Conservation (phyloP, 2,797 vertebrate species). For the Cossypha caffra region DNA sequence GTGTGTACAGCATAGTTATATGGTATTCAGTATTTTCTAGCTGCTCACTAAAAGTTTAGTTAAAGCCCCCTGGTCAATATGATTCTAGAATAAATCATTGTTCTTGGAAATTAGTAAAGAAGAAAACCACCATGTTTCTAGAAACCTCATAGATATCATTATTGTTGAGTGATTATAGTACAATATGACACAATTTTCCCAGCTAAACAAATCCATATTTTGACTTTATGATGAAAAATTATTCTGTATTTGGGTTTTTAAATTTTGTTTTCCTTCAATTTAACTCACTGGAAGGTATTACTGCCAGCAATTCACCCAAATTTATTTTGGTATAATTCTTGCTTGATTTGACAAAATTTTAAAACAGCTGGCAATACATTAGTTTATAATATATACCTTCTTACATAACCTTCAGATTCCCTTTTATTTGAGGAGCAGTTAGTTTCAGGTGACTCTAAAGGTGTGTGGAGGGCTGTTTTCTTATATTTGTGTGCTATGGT, state of each 20-base stretch:
- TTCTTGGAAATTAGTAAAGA: background rate
- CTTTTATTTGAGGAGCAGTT: background rate
- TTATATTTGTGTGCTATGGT: background rate
- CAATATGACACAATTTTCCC: background rate
- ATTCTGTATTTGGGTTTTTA: background rate
- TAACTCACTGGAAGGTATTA: background rate
- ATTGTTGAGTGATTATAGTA: background rate
- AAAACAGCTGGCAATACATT: background rate
- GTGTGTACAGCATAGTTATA: background rate
- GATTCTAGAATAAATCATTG: background rate
- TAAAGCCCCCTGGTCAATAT: background rate
- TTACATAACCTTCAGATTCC: background rate
- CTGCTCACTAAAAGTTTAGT: background rate
- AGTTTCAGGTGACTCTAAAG: background rate
- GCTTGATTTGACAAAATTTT: background rate
- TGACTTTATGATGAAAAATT: background rate
- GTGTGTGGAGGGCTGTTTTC: background rate
- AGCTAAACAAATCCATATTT: background rate
- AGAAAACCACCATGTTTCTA: background rate
- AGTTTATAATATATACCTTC: background rate
- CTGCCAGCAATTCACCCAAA: background rate
- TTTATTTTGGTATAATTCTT: background rate
- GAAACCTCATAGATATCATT: background rate
- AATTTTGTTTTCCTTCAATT: background rate
- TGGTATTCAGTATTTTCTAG: background rate